These are phyloP conservation scores for Grapholita molesta DNA, from an alignment of 1,140 invertebrate genomes.

Conservation along the genomic window DNA sequence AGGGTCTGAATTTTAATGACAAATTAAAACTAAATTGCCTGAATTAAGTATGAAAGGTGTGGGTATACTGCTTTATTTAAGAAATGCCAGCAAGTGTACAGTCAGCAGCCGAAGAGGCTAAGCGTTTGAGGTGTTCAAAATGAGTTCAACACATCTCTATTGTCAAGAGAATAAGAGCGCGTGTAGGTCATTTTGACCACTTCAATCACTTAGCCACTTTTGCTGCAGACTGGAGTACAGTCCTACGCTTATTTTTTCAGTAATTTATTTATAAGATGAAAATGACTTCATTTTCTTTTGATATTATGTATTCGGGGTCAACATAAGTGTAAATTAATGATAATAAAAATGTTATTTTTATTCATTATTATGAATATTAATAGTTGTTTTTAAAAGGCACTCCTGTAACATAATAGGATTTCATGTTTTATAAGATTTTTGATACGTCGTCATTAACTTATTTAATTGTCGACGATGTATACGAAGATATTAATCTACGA, in stretches of 20 bases:
- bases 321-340: background rate
- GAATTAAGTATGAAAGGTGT: background rate
- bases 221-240: too few species aligned
- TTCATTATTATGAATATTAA: background rate
- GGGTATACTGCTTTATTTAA: background rate
- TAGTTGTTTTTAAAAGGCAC: background rate
- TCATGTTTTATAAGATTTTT: too few species aligned
- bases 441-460: background rate
- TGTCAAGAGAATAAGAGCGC: too few species aligned
- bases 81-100: too few species aligned
- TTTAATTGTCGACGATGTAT: too few species aligned
- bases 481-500: too few species aligned
- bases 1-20: background rate
- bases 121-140: too few species aligned
- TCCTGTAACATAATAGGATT: background rate
- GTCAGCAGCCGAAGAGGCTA: too few species aligned
- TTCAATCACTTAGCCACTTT: too few species aligned
- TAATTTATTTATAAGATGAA: background rate
- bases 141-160: too few species aligned
- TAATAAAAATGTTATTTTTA: background rate
- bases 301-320: background rate
- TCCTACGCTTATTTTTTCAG: background rate
- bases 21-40: background rate
- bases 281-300: too few species aligned
- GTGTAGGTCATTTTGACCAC: too few species aligned